Evolutionary conservation across 2,113 vertebrate genomes (phyloP).

Genomic region (Hippolais icterina): DNA sequence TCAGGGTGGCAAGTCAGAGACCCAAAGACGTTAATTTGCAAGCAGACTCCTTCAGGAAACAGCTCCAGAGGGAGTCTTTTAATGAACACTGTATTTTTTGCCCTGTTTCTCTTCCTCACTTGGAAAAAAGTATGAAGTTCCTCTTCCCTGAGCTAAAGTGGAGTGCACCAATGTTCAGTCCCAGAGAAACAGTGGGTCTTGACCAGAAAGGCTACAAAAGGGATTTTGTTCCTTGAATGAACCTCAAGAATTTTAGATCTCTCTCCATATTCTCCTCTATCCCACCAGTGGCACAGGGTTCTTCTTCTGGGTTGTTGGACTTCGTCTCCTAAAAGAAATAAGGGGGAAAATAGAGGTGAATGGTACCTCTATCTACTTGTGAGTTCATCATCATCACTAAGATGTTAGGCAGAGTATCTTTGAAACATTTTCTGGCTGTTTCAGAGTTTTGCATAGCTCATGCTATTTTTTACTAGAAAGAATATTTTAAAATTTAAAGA

Average conservation of each 20-base stretch:
- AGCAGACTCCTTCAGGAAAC: not conserved
- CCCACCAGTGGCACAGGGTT: fast-evolving
- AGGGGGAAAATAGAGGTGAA: not conserved
- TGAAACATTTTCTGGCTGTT: not conserved
- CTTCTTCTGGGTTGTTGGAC: not conserved
- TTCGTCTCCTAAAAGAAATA: not conserved
- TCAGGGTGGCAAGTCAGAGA: not conserved
- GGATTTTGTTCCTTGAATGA: not conserved
- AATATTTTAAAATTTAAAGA: not conserved
- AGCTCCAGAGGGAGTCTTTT: not conserved
- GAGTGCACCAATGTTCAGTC: not conserved
- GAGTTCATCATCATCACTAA: not conserved
- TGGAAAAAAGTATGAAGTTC: not conserved
- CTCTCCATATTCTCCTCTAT: not conserved
- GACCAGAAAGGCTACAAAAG: not conserved
- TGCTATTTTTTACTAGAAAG: not conserved
- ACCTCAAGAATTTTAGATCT: not conserved
- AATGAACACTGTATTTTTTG: not conserved
- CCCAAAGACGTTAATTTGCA: not conserved
- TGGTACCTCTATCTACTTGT: not conserved
- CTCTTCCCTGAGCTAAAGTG: not conserved
- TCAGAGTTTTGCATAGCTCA: not conserved
- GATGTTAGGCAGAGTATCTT: not conserved
- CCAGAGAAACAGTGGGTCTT: not conserved
- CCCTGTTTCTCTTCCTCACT: not conserved